Percentiles rank a stretch among this genome's conserved stretches.
Evolutionary conservation across 2,888 invertebrate species (phyloP).

Genomic region (Cataglyphis albicans): DNA sequence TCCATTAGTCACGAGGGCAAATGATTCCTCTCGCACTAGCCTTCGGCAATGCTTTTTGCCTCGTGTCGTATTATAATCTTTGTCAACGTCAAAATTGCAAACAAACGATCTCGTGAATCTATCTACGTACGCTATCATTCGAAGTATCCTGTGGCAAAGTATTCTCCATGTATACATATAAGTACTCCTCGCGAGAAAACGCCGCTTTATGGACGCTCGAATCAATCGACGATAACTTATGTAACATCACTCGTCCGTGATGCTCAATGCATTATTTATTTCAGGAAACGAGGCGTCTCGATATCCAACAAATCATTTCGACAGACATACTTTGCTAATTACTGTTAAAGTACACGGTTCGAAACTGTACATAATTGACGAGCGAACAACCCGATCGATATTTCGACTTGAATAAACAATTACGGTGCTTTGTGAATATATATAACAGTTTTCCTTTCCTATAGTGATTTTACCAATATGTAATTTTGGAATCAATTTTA

Average conservation of each 20-base stretch:
- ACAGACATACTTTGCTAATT: neutral
- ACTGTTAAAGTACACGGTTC: neutral
- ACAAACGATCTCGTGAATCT: conserved; percentile 16
- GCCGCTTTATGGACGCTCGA: neutral
- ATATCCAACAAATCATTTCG: conserved; percentile 19
- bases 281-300: conserved; percentile 25
- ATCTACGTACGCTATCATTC: neutral
- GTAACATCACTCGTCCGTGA: conserved; percentile 29
- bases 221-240: conserved; percentile 37
- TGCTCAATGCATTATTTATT: conserved; percentile 11
- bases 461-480: neutral
- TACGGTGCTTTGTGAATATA: neutral
- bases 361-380: conserved; percentile 20
- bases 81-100: conserved; percentile 21
- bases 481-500: neutral
- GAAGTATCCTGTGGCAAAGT: neutral
- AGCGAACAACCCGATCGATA: neutral
- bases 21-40: conserved; percentile 20
- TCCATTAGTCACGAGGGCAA: conserved; percentile 39
- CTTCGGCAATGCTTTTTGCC: conserved; percentile 5
- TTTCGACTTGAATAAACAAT: neutral
- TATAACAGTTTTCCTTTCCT: neutral
- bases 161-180: conserved; percentile 8
- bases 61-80: neutral
- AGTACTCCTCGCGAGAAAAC: neutral